Percentiles rank a stretch among this genome's conserved stretches.
Evolutionary conservation across 2,888 invertebrate species (phyloP).

Genomic region (Congeria kusceri): DNA sequence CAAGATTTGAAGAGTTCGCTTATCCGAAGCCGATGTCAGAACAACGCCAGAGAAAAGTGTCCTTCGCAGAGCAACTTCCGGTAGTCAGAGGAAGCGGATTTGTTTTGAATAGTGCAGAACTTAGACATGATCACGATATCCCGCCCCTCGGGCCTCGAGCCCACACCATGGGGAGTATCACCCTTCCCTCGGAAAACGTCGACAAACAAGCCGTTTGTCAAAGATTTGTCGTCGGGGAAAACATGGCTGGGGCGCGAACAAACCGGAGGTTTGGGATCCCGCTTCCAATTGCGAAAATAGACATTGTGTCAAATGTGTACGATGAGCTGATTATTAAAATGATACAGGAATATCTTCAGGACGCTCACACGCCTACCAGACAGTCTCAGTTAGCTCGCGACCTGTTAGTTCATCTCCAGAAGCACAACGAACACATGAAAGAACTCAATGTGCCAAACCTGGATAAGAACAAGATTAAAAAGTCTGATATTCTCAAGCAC

Average conservation of each 20-base stretch:
- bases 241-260: constrained; percentile 30
- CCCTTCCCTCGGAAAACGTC: constrained; percentile 46
- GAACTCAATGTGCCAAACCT: constrained; percentile 41
- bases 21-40: constrained; percentile 46
- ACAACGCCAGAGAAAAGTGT: constrained; percentile 54
- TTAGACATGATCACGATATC: constrained; percentile 9
- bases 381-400: constrained; percentile 67
- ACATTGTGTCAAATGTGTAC: constrained; percentile 75
- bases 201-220: constrained; percentile 56
- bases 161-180: constrained; percentile 63
- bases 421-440: constrained; percentile 55
- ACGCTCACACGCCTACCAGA: constrained; percentile 64
- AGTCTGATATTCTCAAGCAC: constrained; percentile 12
- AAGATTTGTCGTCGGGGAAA: constrained; percentile 39
- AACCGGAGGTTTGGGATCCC: constrained; percentile 47
- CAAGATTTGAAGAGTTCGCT: constrained; percentile 51
- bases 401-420: constrained; percentile 62
- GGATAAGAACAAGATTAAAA: constrained; percentile 25
- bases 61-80: constrained; percentile 64
- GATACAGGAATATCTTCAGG: constrained; percentile 72
- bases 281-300: constrained; percentile 75
- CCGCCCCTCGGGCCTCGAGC: constrained; percentile 52
- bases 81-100: constrained; percentile 64
- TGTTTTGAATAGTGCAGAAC: constrained; percentile 31
- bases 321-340: constrained; percentile 76